A percentile compares a stretch with the other conserved stretches of the same genome.
Conservation (phyloP, 2,888 invertebrate genomes). For the Tricholauxania praeusta region DNA sequence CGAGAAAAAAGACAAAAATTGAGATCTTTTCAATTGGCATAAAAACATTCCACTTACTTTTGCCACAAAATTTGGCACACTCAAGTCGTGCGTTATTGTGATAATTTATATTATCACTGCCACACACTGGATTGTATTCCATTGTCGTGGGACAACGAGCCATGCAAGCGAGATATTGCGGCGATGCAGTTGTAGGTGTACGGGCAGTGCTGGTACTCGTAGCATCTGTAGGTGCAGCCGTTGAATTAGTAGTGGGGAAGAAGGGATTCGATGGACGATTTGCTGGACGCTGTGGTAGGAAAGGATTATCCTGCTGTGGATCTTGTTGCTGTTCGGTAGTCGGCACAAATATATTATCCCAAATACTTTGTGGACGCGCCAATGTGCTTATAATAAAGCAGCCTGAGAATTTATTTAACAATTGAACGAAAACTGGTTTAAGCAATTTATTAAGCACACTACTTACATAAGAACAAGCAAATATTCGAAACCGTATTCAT, state of each 20-base stretch:
- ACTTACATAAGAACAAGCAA: too few species aligned
- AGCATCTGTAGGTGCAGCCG: not conserved
- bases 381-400: not conserved
- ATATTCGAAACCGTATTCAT: too few species aligned
- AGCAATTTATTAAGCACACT: too few species aligned
- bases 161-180: conserved; percentile 54
- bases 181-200: conserved; percentile 48
- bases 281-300: not conserved
- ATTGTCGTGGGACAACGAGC: conserved; percentile 57
- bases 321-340: conserved; percentile 7
- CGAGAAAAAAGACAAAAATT: conserved; percentile 24
- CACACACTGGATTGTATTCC: conserved; percentile 67
- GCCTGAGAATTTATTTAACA: too few species aligned
- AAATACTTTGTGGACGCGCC: conserved; percentile 32
- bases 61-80: conserved; percentile 62
- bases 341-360: conserved; percentile 20
- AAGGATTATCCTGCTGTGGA: not conserved
- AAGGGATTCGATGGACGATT: not conserved
- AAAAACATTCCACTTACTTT: conserved; percentile 52
- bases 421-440: too few species aligned
- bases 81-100: conserved; percentile 57
- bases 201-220: not conserved
- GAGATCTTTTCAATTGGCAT: not conserved
- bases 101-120: conserved; percentile 60
- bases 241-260: not conserved